Evolutionary conservation across 2,888 invertebrate genomes (phyloP).

Genomic region (Rhagonycha lutea): DNA sequence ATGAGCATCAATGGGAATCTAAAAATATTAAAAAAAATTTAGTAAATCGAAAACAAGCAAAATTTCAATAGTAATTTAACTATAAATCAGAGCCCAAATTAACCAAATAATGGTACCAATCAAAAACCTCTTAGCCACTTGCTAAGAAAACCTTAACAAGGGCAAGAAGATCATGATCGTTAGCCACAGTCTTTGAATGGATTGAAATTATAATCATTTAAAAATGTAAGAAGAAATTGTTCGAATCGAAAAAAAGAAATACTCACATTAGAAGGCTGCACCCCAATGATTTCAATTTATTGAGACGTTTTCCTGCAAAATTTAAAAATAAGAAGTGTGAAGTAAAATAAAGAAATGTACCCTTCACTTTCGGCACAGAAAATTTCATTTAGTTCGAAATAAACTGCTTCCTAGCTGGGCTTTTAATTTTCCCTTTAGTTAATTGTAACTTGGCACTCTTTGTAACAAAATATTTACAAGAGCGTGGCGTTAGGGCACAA

Average conservation of each 20-base stretch:
- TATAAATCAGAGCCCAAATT: neutral
- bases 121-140: neutral
- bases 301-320: neutral
- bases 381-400: constrained; percentile 35
- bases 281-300: neutral
- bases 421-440: constrained; percentile 35
- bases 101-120: neutral
- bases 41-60: constrained; percentile 98
- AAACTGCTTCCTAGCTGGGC: constrained; percentile 50
- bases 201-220: neutral
- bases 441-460: neutral
- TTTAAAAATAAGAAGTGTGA: neutral
- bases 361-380: constrained; percentile 51
- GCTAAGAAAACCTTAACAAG: neutral
- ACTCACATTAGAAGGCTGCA: too few species aligned
- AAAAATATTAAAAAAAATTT: constrained; percentile 69
- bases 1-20: constrained; percentile 59
- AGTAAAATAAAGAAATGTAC: constrained; percentile 40
- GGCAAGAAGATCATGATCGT: neutral
- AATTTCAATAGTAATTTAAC: constrained; percentile 41
- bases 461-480: constrained; percentile 67
- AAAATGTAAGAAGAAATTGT: neutral
- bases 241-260: too few species aligned
- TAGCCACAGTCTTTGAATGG: neutral
- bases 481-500: constrained; percentile 99